Base-by-base conservation (phyloP, 2,113 vertebrate genomes). In the Ctenodactylus gundi region DNA sequence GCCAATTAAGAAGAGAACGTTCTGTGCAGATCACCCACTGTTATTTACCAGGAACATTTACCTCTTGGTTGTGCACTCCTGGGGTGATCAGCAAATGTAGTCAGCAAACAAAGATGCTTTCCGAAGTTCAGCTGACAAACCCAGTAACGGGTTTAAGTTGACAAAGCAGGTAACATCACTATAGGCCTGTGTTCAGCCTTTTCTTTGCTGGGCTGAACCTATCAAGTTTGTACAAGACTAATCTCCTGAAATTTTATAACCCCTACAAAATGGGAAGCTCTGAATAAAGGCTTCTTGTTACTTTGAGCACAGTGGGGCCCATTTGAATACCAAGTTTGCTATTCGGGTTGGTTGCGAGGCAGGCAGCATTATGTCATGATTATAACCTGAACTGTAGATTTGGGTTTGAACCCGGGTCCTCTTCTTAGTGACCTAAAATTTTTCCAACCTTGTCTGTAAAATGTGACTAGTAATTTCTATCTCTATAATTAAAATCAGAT, bases 171-270 rank as follows among this genome's bases (percentile, higher is more conserved):
- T 94, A 60, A 90, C 64, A 82, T 91, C 68, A 53, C 73, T 85
- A 3, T 41, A 55, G 49, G 65, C 65, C 81, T 77, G 11, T 76
- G 73, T 62, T 81, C 18, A 73, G 39, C 82, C 83, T 88, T 88
- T 92, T 88, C 31, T 95, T 86, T 95, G 94, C 91, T 91, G 73
- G 95, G 64, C 57, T 92, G 73, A 95, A 84, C 55, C 12, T 88
- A 17, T 87, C 15, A 13, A 90, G 73, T 84, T 65, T 81, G 72
- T 62, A 85, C 31, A 90, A 95, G 44, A 72, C 51, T 29, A 44
- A 29, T 14, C 58, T 94, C 23, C n/a, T 94, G 93, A 91, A 92
- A 85, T 49, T 72, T 86, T 93, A 92, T 78, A 73, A 41, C 27
- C 13, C 39, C 31, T 62, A 15, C 12, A 88, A 93, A 92, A 70